These are phyloP conservation scores for Actinostola sp. DNA, from an alignment of 92 coral and sea anemone genomes.

Conservation along the genomic window DNA sequence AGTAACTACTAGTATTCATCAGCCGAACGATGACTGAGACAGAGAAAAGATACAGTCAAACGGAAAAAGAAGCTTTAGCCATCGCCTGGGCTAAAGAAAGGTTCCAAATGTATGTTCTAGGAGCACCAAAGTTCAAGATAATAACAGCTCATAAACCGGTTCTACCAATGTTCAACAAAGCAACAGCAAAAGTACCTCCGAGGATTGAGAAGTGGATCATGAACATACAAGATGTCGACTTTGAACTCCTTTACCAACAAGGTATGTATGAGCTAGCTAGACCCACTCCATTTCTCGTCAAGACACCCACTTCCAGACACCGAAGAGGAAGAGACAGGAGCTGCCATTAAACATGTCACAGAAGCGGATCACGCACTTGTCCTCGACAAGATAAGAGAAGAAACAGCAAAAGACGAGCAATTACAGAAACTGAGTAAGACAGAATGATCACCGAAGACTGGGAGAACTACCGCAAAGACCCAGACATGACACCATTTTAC, in stretches of 20 bases:
- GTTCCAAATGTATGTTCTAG: conserved; percentile 64
- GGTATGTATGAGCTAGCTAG: no score
- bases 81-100: conserved; percentile 64
- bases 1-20: no score
- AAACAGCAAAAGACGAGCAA: conserved; percentile 44
- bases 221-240: conserved; percentile 75
- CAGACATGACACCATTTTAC: conserved; percentile 39
- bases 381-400: conserved; percentile 43
- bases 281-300: conserved; percentile 58
- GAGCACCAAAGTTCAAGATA: no score
- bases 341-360: conserved; percentile 36
- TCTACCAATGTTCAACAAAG: conserved; percentile 50
- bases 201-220: conserved; percentile 61
- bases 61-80: conserved; percentile 59
- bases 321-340: no score
- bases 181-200: conserved; percentile 49
- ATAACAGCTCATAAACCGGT: conserved; percentile 65
- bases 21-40: conserved; percentile 54
- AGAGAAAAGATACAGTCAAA: conserved; percentile 63
- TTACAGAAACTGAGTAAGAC: conserved; percentile 23
- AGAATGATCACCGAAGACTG: conserved; percentile 37
- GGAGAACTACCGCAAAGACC: conserved; percentile 43
- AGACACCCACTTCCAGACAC: conserved; percentile 64
- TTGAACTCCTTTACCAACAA: no score
- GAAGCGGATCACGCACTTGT: conserved; percentile 23